Conservation (phyloP, 1,140 invertebrate genomes). For the Sitobion miscanthi region DNA sequence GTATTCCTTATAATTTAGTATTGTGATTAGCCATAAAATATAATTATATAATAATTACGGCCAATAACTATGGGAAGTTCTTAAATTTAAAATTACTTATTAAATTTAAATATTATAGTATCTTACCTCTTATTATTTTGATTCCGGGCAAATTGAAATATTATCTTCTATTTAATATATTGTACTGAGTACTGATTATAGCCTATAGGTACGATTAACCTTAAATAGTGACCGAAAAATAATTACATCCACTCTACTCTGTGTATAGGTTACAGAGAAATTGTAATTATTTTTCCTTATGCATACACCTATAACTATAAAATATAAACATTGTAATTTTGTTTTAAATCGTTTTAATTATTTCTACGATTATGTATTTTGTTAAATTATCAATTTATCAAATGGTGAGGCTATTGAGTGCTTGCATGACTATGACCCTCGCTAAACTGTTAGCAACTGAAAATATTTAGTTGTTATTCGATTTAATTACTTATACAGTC, state of each 20-base stretch:
- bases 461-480: background rate
- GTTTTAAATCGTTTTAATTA: background rate
- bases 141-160: background rate
- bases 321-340: background rate
- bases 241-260: background rate
- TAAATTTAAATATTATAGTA: background rate
- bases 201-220: no score
- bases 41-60: background rate
- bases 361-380: background rate
- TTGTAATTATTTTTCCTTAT: background rate
- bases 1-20: no score
- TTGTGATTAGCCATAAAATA: no score
- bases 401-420: background rate
- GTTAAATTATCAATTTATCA: no score
- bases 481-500: background rate
- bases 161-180: background rate
- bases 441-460: slow-evolving; percentile 2
- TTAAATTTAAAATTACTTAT: background rate
- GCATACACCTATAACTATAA: background rate
- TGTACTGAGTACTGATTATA: background rate
- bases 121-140: background rate
- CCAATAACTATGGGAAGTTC: background rate
- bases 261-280: background rate
- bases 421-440: background rate
- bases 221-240: background rate